Base-by-base conservation (phyloP, 2,888 invertebrate species). In the Macropis europaea region DNA sequence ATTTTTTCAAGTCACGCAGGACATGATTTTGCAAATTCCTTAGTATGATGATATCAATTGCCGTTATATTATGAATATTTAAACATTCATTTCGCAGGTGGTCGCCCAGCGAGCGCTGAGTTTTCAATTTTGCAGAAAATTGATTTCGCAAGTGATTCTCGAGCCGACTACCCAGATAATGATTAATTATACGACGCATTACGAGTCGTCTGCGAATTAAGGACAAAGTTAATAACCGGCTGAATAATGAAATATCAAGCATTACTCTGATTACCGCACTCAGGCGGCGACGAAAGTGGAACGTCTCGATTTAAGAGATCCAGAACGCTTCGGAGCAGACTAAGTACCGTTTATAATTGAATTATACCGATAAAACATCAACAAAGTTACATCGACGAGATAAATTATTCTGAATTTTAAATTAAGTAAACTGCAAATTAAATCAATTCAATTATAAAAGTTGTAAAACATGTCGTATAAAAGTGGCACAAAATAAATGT, bases 181-280 rank as follows among this genome's bases (percentile, higher is more conserved):
- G 42, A 56, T 56, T 56, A 42, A 56, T 56, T 26, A 56, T 32
- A 32, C 28, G 30, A 43, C 54, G 9, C 28, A 19, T 15, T 11
- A 17, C 15, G 13, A n/a, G 28, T n/a, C 19, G 54, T n/a, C 40
- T 28, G 42, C 42, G 30, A 30, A 56, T 56, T 56, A 42, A 56
- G 19, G 13, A 13, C 3, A 19, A 11, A 40, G 22, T 56, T 42
- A 56, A 56, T 59, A 38, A 19, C 50, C 13, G 26, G 19, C 30
- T 53, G 7, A 32, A 24, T 38, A 61, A 61, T 61, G 30, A 61
- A 61, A 61, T 61, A 61, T 50, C 40, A 40, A 22, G 40, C 24
- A 32, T 52, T 42, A 15, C n/a, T 15, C 30, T 52, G 30, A 52
- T 30, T 28, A 38, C 1, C 38, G 9, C 17, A 19, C 17, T 19